phyloP scores from a whole-genome alignment of 2,113 vertebrate species.

The Tricholaema leucomelas region DNA sequence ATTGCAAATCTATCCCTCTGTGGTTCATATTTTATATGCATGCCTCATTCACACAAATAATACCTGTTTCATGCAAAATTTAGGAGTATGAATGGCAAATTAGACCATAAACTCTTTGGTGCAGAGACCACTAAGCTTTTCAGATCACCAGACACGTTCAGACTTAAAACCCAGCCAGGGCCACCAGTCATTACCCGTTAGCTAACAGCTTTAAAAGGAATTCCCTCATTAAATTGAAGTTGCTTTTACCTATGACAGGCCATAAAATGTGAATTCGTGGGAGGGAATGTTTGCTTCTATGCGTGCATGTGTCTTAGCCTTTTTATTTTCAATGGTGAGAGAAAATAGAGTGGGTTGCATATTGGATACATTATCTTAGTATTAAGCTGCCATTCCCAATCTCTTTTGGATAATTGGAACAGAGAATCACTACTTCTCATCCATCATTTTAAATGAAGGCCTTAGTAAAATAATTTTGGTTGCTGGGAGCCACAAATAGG shows the following conservation, averaged over 20 bases:
- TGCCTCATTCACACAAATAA: background rate
- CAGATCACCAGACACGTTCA: background rate
- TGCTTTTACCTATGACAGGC: constrained; percentile 54
- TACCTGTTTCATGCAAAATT: constrained; percentile 3
- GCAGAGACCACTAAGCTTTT: constrained; percentile 1
- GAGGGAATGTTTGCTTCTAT: constrained; percentile 14
- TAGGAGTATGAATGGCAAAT: background rate
- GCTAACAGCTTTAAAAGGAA: constrained; percentile 43
- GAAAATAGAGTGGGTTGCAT: constrained; percentile 59
- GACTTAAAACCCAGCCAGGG: background rate
- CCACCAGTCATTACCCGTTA: constrained; percentile 21
- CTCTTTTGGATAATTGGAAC: constrained; percentile 65
- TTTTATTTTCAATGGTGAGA: constrained; percentile 53
- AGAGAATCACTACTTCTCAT: constrained; percentile 49
- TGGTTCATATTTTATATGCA: background rate
- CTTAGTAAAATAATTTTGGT: constrained; percentile 63
- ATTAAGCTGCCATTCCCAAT: constrained; percentile 70
- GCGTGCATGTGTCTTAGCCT: background rate
- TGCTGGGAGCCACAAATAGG: constrained; percentile 31
- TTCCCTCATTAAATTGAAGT: constrained; percentile 53
- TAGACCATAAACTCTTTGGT: background rate
- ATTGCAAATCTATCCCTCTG: background rate
- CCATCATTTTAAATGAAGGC: constrained; percentile 56
- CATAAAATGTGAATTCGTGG: constrained; percentile 31
- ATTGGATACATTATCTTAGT: constrained; percentile 52